Base-by-base conservation (phyloP, 2,888 invertebrate species). In the Geophilus truncorum region DNA sequence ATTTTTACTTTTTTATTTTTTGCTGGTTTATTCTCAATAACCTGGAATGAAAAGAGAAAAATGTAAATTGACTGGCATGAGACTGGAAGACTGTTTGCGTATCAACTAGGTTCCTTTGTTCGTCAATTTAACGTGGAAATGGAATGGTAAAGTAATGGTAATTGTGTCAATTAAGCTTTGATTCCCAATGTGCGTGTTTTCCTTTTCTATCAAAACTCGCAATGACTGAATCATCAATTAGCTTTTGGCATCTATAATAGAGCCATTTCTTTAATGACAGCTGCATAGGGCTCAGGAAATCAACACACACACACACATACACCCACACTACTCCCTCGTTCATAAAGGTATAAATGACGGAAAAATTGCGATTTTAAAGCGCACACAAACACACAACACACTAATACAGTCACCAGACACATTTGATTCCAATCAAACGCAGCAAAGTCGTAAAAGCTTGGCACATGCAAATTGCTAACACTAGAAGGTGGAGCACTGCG, bases 101-200 rank as follows among this genome's bases (percentile, higher is more conserved):
- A 45, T 45, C n/a, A n/a, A 45, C 5, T 40, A 40, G 10, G 40
- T 40, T 45, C 18, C 45, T n/a, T 3, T 45, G n/a, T 45, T 45
- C 18, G 45, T 45, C 45, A 45, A n/a, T 23, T 25, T 23, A 62
- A 62, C 62, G 9, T 62, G 62, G 25, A 28, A 62, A 45, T 25
- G 23, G 62, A 62, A 7, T 62, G 25, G 23, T 62, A 62, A 23
- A 25, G 62, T 28, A 62, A 62, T 62, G 62, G 62, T 62, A 62
- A 62, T 62, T 62, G 62, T 62, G 62, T 62, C 62, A 62, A 62
- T 62, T 62, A 62, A 62, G 62, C 15, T 62, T 62, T 62, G 62
- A 62, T 62, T 62, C 62, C 62, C 62, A 62, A 62, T 62, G 62
- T 62, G 62, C 62, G 62, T 62, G 62, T 62, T 62, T 62, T 62